Percentiles rank a stretch among this genome's conserved stretches.
Evolutionary conservation across 2,888 invertebrate genomes (phyloP).

Genomic region (Archips xylosteana): DNA sequence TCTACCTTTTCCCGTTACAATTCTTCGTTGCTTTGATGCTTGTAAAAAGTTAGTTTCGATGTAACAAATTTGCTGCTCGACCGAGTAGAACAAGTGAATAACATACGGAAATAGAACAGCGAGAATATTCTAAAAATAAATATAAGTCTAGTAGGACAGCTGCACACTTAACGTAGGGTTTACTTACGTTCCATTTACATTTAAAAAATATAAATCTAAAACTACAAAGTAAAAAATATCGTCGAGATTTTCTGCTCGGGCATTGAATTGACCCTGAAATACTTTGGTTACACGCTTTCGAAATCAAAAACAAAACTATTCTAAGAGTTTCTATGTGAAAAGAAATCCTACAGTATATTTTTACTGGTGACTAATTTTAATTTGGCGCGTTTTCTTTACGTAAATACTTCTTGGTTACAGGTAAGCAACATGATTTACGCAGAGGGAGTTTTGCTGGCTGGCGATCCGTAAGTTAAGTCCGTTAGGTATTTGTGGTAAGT

Average conservation of each 20-base stretch:
- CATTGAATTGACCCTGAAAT: no score
- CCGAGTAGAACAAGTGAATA: slow-evolving; percentile 31
- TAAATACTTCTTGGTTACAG: neutral
- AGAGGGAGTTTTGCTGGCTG: neutral
- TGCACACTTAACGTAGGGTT: neutral
- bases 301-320: no score
- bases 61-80: slow-evolving; percentile 29
- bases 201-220: no score
- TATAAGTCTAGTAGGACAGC: slow-evolving; percentile 15
- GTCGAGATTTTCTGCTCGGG: no score
- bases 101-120: slow-evolving; percentile 8
- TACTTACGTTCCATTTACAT: no score
- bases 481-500: neutral
- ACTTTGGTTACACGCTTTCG: no score
- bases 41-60: slow-evolving; percentile 9
- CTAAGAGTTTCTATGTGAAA: no score
- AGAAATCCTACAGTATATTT: no score
- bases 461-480: neutral
- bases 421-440: neutral
- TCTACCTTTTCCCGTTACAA: neutral
- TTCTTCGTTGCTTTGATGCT: neutral
- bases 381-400: neutral
- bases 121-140: slow-evolving; percentile 17
- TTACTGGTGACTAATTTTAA: no score
- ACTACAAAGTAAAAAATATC: no score